Percentiles rank a stretch among this genome's conserved stretches.
phyloP scores from a whole-genome alignment of 2,113 vertebrate genomes.

The Cryptotis parvus region DNA sequence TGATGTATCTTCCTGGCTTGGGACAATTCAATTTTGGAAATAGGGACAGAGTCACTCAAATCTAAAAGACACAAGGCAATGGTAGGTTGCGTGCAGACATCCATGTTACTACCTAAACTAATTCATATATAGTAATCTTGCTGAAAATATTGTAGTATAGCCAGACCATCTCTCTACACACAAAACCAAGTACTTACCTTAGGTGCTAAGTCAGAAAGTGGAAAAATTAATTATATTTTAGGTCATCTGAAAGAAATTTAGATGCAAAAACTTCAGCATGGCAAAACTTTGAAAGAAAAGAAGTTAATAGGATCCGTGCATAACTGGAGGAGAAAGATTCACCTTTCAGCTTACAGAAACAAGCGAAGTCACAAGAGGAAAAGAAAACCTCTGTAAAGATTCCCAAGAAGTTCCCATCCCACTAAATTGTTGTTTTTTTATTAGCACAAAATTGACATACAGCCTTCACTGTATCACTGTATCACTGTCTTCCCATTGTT shows the following conservation, averaged over 20 bases:
- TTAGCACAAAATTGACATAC: not conserved
- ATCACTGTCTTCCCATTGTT: no score
- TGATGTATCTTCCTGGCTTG: no score
- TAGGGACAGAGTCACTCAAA: not conserved
- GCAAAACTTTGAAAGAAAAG: no score
- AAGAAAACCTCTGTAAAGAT: constrained; percentile 8
- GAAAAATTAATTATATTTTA: not conserved
- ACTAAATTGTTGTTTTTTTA: constrained; percentile 16
- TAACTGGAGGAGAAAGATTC: not conserved
- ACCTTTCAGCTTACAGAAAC: not conserved
- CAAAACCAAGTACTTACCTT: not conserved
- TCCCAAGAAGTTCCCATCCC: not conserved
- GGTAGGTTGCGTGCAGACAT: not conserved
- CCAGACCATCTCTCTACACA: not conserved
- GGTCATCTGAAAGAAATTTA: not conserved
- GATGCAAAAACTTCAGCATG: no score
- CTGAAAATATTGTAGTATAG: not conserved
- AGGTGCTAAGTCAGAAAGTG: constrained; percentile 29
- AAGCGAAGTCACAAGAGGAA: not conserved
- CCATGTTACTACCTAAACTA: not conserved
- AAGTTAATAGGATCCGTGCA: not conserved
- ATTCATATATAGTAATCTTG: no score
- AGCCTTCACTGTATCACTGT: no score
- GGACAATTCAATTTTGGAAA: constrained; percentile 31
- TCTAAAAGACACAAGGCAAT: constrained; percentile 32